Base-by-base conservation (phyloP, 2,888 invertebrate genomes). In the Euzophera pinguis region DNA sequence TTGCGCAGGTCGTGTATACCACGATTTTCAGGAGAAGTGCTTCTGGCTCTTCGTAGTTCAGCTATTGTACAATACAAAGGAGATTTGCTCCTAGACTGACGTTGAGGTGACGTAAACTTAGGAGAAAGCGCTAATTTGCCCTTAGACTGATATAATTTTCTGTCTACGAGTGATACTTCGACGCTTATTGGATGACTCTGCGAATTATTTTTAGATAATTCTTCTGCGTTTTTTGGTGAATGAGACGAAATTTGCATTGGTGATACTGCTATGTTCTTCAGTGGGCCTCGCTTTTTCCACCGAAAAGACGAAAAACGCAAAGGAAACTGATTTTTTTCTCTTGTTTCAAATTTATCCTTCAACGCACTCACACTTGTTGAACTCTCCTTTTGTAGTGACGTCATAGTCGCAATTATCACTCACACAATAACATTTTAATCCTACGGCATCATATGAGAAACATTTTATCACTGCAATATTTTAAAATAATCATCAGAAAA, bases 401-500 rank as follows among this genome's bases (percentile, higher is more conserved):
- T 59, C 53, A 48, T 57, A 55, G 45, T 47, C 4, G 10, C 13
- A 12, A 12, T 34, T 32, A 43, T 13, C 16, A 43, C 9, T 45
- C 14, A 8, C 13, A 32, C 16, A 27, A 9, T 7, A 3, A 45
- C 29, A 32, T 8, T 29, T 29, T 32, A 32, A n/a, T 13, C 22
- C 14, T 32, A 13, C 32, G 3, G 34, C 34, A 50, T 16, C 12
- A 10, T 50, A 32, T 7, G 14, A 41, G 42, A 9, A 42, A 50
- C 32, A 50, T 22, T 10, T 14, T 16, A 35, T 50, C 42, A 42
- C 41, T 50, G 50, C 49, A 39, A 50, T 50, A 50, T 50, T 50
- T 12, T 14, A 16, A 6, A 34, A 32, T 27, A 41, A 3, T 17
- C 41, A 35, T 12, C 22, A 16, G 50, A 4, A 50, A 39, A 29